Percentiles rank a stretch among this genome's conserved stretches.
These are phyloP conservation scores for Mus pahari DNA, from an alignment of 2,113 vertebrate genomes.

Conservation along the genomic window DNA sequence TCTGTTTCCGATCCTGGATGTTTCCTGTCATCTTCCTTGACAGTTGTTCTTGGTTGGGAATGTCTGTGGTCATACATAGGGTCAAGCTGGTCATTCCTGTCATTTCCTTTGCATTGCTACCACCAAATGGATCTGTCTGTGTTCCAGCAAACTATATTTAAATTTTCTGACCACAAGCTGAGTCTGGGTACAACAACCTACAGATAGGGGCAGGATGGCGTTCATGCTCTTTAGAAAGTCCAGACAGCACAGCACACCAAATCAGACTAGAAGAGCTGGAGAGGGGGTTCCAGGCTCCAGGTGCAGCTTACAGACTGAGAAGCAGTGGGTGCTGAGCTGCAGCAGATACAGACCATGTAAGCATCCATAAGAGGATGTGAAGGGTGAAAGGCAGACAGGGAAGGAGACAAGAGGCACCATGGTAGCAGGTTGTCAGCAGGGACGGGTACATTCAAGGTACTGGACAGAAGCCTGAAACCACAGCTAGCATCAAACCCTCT, in stretches of 20 bases:
- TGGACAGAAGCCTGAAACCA: background rate
- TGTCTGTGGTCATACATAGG: background rate
- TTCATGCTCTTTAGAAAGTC: background rate
- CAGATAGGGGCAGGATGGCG: rapidly evolving
- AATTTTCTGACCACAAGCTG: background rate
- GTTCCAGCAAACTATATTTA: background rate
- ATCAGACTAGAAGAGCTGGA: background rate
- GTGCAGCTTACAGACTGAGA: background rate
- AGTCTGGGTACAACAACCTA: background rate
- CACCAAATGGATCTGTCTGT: background rate
- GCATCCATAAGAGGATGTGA: background rate
- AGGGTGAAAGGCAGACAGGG: background rate
- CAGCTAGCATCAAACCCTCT: background rate
- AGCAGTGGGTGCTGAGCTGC: too few species aligned
- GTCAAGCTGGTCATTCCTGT: background rate
- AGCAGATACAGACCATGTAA: rapidly evolving
- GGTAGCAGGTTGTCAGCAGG: background rate
- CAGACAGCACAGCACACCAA: background rate
- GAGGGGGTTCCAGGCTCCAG: background rate
- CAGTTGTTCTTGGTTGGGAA: background rate
- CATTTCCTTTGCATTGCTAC: background rate
- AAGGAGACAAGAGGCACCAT: background rate
- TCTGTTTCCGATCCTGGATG: background rate
- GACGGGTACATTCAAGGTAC: background rate
- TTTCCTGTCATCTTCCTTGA: background rate